Conservation (phyloP, 2,113 vertebrate species). For the Nycticorax nycticorax region DNA sequence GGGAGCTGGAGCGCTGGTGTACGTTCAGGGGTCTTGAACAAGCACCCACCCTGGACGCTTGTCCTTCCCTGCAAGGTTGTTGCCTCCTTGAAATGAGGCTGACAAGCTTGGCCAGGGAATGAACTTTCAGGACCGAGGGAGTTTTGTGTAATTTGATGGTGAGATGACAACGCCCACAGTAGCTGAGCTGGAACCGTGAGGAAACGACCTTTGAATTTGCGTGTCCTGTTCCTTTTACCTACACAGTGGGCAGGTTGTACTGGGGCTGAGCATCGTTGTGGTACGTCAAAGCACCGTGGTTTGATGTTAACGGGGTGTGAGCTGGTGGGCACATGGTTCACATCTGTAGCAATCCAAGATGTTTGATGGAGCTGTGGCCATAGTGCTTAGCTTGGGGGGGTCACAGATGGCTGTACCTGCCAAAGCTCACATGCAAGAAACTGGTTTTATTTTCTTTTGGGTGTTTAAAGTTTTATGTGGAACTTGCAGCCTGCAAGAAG, state of each 20-base stretch:
- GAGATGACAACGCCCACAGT: background rate
- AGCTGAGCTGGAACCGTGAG: background rate
- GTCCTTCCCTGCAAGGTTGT: background rate
- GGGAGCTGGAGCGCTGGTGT: background rate
- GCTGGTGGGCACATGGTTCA: accelerated
- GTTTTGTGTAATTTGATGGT: background rate
- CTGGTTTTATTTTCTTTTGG: background rate
- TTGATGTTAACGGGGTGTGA: background rate
- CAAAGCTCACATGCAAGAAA: background rate
- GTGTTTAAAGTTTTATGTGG: background rate
- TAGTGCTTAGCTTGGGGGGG: background rate
- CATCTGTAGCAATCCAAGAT: background rate
- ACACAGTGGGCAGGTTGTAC: background rate
- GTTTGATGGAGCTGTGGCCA: background rate
- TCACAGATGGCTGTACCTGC: background rate
- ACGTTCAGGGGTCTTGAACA: background rate
- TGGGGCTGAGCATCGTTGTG: accelerated
- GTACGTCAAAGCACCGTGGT: accelerated
- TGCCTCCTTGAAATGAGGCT: background rate
- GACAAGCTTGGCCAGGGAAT: background rate
- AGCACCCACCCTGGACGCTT: background rate
- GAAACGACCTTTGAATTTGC: background rate
- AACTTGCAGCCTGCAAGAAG: background rate
- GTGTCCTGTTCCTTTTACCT: background rate
- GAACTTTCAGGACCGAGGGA: background rate